These are phyloP conservation scores for Lota lota DNA, from an alignment of 2,113 vertebrate genomes.

Conservation along the genomic window DNA sequence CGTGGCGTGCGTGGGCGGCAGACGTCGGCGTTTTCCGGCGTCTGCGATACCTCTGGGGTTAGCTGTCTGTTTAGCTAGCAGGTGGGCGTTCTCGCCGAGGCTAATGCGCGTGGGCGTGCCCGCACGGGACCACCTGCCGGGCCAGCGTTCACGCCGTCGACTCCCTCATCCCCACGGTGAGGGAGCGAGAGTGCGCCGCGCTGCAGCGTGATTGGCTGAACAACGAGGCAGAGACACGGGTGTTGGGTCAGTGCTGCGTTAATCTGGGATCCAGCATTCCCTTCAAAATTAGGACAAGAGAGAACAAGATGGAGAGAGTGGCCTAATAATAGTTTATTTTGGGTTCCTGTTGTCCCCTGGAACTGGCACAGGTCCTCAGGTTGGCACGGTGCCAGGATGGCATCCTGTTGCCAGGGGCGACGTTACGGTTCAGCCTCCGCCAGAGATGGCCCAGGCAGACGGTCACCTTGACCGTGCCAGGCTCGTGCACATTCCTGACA, in stretches of 20 bases:
- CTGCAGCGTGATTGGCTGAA: too few relatives aligned
- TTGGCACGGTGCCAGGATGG: conserved; percentile 66
- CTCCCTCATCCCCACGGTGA: too few relatives aligned
- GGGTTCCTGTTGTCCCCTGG: conserved; percentile 51
- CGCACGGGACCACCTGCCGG: too few relatives aligned
- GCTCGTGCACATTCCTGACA: conserved; percentile 63
- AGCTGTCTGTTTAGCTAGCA: conserved; percentile 30
- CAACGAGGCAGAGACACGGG: too few relatives aligned
- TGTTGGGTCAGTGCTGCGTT: too few relatives aligned
- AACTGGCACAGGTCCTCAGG: conserved; percentile 51
- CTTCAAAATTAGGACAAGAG: background rate
- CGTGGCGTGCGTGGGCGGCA: conserved; percentile 26
- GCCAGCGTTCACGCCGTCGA: too few relatives aligned
- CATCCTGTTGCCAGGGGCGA: conserved; percentile 72
- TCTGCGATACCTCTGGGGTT: conserved; percentile 23
- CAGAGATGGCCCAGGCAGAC: conserved; percentile 65
- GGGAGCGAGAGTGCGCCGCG: too few relatives aligned
- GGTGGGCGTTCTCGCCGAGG: conserved; percentile 16
- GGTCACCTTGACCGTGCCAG: conserved; percentile 77
- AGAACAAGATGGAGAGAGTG: conserved; percentile 18
- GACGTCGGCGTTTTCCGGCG: conserved; percentile 9
- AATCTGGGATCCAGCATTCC: too few relatives aligned
- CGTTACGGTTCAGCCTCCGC: conserved; percentile 53
- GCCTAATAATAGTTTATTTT: conserved; percentile 19
- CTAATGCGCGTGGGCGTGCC: conserved; percentile 5